A percentile compares a stretch with the other conserved stretches of the same genome.
Conservation (phyloP, 2,113 vertebrate genomes). For the Copsychus sechellarum region DNA sequence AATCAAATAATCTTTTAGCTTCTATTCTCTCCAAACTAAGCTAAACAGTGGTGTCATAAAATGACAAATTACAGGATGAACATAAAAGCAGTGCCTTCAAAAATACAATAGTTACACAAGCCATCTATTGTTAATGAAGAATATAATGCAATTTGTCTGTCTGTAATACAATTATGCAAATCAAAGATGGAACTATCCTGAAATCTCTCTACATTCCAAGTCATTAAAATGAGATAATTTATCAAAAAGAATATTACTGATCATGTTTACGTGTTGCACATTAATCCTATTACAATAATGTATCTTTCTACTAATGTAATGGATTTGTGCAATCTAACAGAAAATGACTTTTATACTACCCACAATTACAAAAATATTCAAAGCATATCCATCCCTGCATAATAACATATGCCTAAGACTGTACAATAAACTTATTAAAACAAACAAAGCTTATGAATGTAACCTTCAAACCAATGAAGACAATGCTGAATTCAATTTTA, state of each 20-base stretch:
- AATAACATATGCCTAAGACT: slow-evolving; percentile 83
- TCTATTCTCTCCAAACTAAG: slow-evolving; percentile 68
- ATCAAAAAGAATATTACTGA: slow-evolving; percentile 89
- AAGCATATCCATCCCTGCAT: slow-evolving; percentile 80
- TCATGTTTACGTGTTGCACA: slow-evolving; percentile 84
- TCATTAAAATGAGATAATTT: slow-evolving; percentile 94
- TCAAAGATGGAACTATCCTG: slow-evolving; percentile 76
- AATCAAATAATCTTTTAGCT: slow-evolving; percentile 78
- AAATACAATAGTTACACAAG: slow-evolving; percentile 82
- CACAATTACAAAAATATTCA: slow-evolving; percentile 93
- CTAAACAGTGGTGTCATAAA: slow-evolving; percentile 69
- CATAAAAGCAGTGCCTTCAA: slow-evolving; percentile 75
- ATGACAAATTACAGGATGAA: slow-evolving; percentile 81
- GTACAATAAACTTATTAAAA: slow-evolving; percentile 87
- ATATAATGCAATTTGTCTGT: slow-evolving; percentile 85
- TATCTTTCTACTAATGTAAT: slow-evolving; percentile 90
- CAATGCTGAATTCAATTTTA: slow-evolving; percentile 76
- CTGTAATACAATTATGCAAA: slow-evolving; percentile 87
- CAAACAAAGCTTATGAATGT: slow-evolving; percentile 77
- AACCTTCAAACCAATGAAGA: slow-evolving; percentile 76
- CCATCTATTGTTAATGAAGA: slow-evolving; percentile 84
- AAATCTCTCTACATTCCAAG: slow-evolving; percentile 79
- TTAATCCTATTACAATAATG: slow-evolving; percentile 95
- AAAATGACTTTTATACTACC: slow-evolving; percentile 98
- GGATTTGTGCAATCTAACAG: slow-evolving; percentile 99